Conservation (phyloP, 2,888 invertebrate species). For the Rhimphoctona megacephalus region DNA sequence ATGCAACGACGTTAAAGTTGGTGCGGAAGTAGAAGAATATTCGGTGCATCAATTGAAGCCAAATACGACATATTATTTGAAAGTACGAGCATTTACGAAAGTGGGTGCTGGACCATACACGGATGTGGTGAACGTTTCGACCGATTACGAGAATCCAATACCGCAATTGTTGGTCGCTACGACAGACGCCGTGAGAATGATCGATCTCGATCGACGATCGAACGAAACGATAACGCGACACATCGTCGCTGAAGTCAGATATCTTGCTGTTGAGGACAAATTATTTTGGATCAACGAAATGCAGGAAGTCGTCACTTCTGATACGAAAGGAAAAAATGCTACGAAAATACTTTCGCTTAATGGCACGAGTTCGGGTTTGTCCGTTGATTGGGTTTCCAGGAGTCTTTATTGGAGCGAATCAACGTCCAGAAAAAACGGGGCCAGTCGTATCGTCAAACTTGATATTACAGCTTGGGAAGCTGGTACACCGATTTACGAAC, state of each 20-base stretch:
- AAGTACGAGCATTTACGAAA: slow-evolving; percentile 93
- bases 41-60: slow-evolving; percentile 86
- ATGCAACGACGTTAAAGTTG: slow-evolving; percentile 86
- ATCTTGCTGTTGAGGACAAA: slow-evolving; percentile 89
- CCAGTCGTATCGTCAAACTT: slow-evolving; percentile 88
- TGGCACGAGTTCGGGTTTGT: slow-evolving; percentile 88
- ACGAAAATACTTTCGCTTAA: slow-evolving; percentile 87
- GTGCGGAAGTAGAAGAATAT: slow-evolving; percentile 87
- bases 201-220: slow-evolving; percentile 91
- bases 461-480: slow-evolving; percentile 87
- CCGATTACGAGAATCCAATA: slow-evolving; percentile 91
- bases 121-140: slow-evolving; percentile 88
- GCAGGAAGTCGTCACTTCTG: slow-evolving; percentile 89
- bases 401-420: slow-evolving; percentile 93
- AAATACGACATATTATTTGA: slow-evolving; percentile 88
- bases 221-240: slow-evolving; percentile 88
- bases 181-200: slow-evolving; percentile 89
- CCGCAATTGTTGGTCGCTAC: slow-evolving; percentile 92
- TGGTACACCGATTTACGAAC: slow-evolving; percentile 85
- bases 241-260: slow-evolving; percentile 89
- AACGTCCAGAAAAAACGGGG: slow-evolving; percentile 83
- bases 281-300: slow-evolving; percentile 94
- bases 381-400: slow-evolving; percentile 95
- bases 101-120: slow-evolving; percentile 92
- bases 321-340: slow-evolving; percentile 86